Evolutionary conservation across 1,140 invertebrate genomes (phyloP).

Genomic region (Pteromalus puparum): DNA sequence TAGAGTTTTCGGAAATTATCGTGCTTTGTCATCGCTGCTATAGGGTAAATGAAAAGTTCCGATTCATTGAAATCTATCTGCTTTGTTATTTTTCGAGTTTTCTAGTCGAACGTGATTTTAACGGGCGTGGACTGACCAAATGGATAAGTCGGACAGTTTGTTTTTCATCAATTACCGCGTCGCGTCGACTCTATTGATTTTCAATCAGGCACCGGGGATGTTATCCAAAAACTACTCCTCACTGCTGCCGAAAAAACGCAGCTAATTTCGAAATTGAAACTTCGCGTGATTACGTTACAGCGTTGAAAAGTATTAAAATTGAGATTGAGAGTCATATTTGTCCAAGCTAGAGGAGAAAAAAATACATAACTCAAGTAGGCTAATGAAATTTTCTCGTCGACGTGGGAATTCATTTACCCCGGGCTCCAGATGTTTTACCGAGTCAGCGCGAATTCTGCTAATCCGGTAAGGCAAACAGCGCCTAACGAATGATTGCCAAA

Average conservation of each 20-base stretch:
- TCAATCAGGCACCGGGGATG: neutral
- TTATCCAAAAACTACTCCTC: neutral
- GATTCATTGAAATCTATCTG: neutral
- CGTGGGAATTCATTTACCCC: constrained; percentile 10
- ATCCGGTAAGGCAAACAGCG: neutral
- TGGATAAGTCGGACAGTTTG: neutral
- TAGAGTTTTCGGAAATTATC: too few relatives aligned
- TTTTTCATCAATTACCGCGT: neutral
- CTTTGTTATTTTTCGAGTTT: neutral
- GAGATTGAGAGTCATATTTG: constrained; percentile 21
- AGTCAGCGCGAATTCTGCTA: constrained; percentile 20
- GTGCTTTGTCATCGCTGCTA: too few relatives aligned
- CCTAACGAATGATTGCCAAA: neutral
- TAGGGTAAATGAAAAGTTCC: neutral
- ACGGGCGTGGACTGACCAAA: neutral
- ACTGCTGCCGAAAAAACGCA: neutral
- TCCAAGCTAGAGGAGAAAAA: neutral
- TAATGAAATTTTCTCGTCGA: constrained; percentile 33
- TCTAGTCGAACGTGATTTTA: too few relatives aligned
- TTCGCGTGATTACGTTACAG: neutral
- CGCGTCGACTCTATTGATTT: neutral
- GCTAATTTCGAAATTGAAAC: neutral
- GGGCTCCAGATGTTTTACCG: constrained; percentile 1
- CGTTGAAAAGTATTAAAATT: neutral
- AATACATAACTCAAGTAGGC: constrained; percentile 10